Base-by-base conservation (phyloP, 1,140 invertebrate genomes). In the Drosophila sproati region DNA sequence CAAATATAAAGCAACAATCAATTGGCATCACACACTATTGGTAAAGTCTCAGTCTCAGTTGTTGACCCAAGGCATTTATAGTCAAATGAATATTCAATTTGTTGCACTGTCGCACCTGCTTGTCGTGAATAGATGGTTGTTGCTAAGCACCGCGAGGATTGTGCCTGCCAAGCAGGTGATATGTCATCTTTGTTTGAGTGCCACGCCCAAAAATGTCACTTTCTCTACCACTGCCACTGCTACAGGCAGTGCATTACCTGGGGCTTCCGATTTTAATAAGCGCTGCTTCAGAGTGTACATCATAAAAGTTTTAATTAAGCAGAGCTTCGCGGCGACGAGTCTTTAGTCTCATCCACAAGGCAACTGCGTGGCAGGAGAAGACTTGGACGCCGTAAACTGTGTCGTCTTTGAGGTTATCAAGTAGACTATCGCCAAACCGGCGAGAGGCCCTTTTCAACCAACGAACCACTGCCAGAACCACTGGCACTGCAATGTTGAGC, bases 281-380 rank as follows among this genome's bases (percentile, higher is more conserved):
- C 69, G 82, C 60, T 51, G 67, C 70, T 80, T 34, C 54, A 73
- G 62, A 69, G 79, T 41, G 31, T 55, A 76, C 29, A 41, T 37
- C 48, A 61, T 62, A 79, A 87, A 87, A 89, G 73, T 87, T 87
- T 87, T 87, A 87, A 87, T 87, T 87, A 87, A 87, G 85, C 77
- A 64, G 54, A 28, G 74, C 45, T 47, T 39, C 28, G 64, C 54
- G 60, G 31, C 63, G 50, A 34, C 31, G 54, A 52, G 34, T 52
- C 48, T 4, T 48, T 20, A 50, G 56, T 8, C 50, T 34, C 39
- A 59, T 54, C 63, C 61, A 34, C 64, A 69, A 39, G 60, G 56
- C 51, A 55, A 61, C 60, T 60, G 20, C 59, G 45, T 43, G 10
- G 35, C 12, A 41, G 31, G 45, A 60, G 60, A 66, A 54, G 59